phyloP scores from a whole-genome alignment of 2,113 vertebrate genomes.

The Thinocorus orbignyianus region DNA sequence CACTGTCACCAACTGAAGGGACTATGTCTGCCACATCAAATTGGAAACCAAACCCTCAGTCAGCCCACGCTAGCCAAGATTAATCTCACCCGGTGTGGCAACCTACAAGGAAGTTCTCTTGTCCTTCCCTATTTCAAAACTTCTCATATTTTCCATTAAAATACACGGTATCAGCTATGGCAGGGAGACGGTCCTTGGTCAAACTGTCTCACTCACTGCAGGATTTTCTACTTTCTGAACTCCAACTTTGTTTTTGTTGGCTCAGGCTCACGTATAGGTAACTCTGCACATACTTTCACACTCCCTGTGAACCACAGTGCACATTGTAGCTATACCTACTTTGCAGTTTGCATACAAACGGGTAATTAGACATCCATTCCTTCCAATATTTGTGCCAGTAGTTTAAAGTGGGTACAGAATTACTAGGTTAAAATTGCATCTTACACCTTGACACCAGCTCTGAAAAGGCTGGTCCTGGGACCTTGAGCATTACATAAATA shows the following conservation, averaged over 20 bases:
- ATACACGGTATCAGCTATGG: neutral
- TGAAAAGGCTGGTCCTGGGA: neutral
- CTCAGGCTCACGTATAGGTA: constrained; percentile 11
- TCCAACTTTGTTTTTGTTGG: constrained; percentile 39
- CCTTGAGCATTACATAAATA: constrained; percentile 31
- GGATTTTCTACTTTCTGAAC: constrained; percentile 33
- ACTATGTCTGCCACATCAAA: neutral
- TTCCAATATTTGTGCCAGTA: constrained; percentile 27
- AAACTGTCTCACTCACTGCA: neutral
- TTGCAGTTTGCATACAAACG: constrained; percentile 17
- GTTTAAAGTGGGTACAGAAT: constrained; percentile 9
- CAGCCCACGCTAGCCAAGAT: neutral
- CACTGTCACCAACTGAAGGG: neutral
- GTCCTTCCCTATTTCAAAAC: neutral
- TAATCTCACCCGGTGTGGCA: neutral
- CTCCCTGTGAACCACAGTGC: constrained; percentile 26
- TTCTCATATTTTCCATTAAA: neutral
- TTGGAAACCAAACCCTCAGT: neutral
- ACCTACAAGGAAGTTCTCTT: neutral
- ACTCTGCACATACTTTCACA: neutral
- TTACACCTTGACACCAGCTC: constrained; percentile 47
- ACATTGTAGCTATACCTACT: constrained; percentile 34
- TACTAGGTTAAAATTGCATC: constrained; percentile 47
- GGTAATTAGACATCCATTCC: constrained; percentile 25
- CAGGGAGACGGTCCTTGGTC: neutral